Percentiles rank a stretch among this genome's conserved stretches.
These are phyloP conservation scores for Noctua janthina DNA, from an alignment of 2,888 invertebrate species.

Conservation along the genomic window DNA sequence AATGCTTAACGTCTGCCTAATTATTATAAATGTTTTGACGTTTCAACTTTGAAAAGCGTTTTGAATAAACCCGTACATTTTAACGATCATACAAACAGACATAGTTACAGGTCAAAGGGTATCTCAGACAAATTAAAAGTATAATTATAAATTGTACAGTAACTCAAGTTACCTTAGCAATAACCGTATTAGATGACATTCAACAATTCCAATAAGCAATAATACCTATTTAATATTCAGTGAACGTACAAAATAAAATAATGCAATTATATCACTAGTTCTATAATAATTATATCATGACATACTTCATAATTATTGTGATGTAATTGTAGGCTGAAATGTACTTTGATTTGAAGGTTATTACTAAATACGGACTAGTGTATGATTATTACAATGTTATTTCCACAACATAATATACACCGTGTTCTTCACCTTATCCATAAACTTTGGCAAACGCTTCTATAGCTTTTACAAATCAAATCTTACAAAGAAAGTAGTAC, in stretches of 20 bases:
- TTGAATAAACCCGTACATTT: not conserved
- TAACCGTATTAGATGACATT: not conserved
- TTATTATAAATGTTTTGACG: too few species aligned
- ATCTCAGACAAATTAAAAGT: not conserved
- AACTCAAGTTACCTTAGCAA: not conserved
- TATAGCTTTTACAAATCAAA: too few species aligned
- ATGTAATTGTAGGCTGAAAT: constrained; percentile 6
- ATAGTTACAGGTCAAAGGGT: not conserved
- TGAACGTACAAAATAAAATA: constrained; percentile 1
- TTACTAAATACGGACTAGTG: not conserved
- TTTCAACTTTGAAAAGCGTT: too few species aligned
- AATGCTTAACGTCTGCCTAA: too few species aligned
- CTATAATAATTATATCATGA: not conserved
- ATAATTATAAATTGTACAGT: not conserved
- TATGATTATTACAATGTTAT: not conserved
- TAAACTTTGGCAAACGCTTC: too few species aligned
- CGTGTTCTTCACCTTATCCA: too few species aligned
- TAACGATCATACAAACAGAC: not conserved
- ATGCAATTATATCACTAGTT: constrained; percentile 2
- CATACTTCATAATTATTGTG: not conserved
- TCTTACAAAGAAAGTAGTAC: too few species aligned
- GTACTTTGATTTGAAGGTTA: constrained; percentile 9
- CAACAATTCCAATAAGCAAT: not conserved
- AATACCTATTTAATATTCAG: not conserved
- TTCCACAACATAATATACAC: not conserved